Evolutionary conservation across 2,888 invertebrate species (phyloP), one percentile per base, ranked within the genome.

Genomic region (Campoplex capitator): DNA sequence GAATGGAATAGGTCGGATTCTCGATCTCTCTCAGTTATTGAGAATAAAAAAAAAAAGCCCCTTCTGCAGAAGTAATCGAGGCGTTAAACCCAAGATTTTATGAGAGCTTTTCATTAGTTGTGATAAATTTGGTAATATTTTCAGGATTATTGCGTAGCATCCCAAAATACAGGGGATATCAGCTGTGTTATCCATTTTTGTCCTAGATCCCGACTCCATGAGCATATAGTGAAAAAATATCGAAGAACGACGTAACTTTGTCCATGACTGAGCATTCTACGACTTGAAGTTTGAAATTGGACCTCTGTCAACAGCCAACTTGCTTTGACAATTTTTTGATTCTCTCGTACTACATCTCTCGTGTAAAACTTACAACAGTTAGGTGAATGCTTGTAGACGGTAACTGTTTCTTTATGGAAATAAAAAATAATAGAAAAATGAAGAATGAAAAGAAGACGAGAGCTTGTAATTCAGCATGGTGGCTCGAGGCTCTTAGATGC

Each of bases 11-110:
- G 74, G 45, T 68, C 67, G 13, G 28, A 78, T 51, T 67, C 67
- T 81, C 78, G 74, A 75, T 78, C 77, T 81, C 51, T 51, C 67
- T 78, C 28, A 42, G 74, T 51, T 70, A 16, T 9, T 3, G 13
- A 51, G 32, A 16, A 28, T 28, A 28, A 78, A 74, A 67, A 76
- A 68, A 78, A 68, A 68, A 78, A 68, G 28, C 38, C 67, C 23
- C 42, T 74, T 54, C 77, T 73, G 81, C 71, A 51, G 58, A 28
- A 62, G 77, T 78, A 77, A 78, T 82, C 67, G 76, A 42, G 78
- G 67, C 51, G 65, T 54, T 45, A 51, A 42, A 23, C 23, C 62
- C 73, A 68, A 82, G 78, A 85, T 85, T 85, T 85, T 82, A 74
- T 74, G 77, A 78, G 32, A 42, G 51, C 68, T 62, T 45, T 58